Evolutionary conservation across 53 echinoderm and acorn worm genomes (phyloP), one percentile per base, ranked within the genome.

Genomic region (Antedon mediterranea): DNA sequence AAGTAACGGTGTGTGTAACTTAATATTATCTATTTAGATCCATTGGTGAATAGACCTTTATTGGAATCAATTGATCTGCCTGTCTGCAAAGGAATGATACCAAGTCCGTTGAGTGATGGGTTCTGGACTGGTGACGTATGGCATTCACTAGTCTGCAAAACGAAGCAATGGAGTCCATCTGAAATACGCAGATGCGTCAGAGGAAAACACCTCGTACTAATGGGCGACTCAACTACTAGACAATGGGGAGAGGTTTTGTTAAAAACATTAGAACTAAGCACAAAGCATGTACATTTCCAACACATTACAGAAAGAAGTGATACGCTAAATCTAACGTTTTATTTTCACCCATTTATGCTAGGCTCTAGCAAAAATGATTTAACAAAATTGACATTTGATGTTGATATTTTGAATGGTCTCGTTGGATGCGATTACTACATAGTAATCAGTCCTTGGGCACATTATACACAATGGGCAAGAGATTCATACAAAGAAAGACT

Each of bases 101-200:
- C 79, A 3, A 8, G 20, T 0, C 79, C 83, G 3, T 18, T 34
- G 26, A 30, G 83, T 30, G 76, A 34, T 26, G 87, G 87, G 9
- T 87, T 80, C 44, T 87, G 87, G 87, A 34, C 20, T 0, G 71
- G 76, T 8, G 32, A 87, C 43, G 0, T 14, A 30, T 87, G 87
- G 87, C 76, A 83, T 23, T 83, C 87, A 3, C 43, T 76, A 3
- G n/a, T 71, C 3, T 86, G 82, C 43, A 75, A 44, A 29, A 73
- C 74, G 27, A 75, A 71, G 34, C 43, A 29, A 13, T 83, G 82
- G 82, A 44, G 57, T 27, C 79, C 70, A 11, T 3, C 29, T 9
- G 83, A 83, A 34, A 41, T 77, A 0, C 79, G 79, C 0, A 31
- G 75, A 23, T 87, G 87, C 33, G 31, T 87, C 0, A 43, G 57